Conservation (phyloP, 2,888 invertebrate species). For the Parelbella ahira region DNA sequence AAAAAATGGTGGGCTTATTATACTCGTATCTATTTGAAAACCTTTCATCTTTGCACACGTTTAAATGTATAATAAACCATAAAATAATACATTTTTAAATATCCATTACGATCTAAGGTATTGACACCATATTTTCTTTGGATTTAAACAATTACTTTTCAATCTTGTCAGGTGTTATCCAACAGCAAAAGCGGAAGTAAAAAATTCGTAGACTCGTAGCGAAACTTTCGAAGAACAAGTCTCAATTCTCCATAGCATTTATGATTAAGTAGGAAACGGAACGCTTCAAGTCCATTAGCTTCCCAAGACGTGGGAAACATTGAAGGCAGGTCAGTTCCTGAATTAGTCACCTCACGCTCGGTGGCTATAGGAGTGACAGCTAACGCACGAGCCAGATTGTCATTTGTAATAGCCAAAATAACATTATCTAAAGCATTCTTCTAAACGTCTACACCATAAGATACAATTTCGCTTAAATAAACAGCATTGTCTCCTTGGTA, state of each 20-base stretch:
- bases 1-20: too few species aligned
- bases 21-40: too few species aligned
- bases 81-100: too few species aligned
- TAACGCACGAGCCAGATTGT: slow-evolving; percentile 34
- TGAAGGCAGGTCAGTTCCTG: slow-evolving; percentile 45
- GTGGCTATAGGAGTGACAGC: slow-evolving; percentile 41
- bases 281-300: slow-evolving; percentile 31
- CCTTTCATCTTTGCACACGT: too few species aligned
- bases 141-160: too few species aligned
- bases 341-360: slow-evolving; percentile 51
- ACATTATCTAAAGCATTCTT: neutral
- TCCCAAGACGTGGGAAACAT: slow-evolving; percentile 42
- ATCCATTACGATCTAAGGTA: too few species aligned
- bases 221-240: too few species aligned
- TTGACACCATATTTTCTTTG: too few species aligned
- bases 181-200: too few species aligned
- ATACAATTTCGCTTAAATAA: slow-evolving; percentile 10
- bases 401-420: slow-evolving; percentile 28
- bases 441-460: slow-evolving; percentile 4
- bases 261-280: slow-evolving; percentile 23
- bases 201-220: too few species aligned
- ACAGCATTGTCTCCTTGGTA: neutral
- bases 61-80: too few species aligned
- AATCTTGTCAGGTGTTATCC: too few species aligned
- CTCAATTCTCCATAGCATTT: slow-evolving; percentile 20